A percentile compares a stretch with the other conserved stretches of the same genome.
phyloP scores from a whole-genome alignment of 2,797 vertebrate genomes.

The Geotrypetes seraphini region DNA sequence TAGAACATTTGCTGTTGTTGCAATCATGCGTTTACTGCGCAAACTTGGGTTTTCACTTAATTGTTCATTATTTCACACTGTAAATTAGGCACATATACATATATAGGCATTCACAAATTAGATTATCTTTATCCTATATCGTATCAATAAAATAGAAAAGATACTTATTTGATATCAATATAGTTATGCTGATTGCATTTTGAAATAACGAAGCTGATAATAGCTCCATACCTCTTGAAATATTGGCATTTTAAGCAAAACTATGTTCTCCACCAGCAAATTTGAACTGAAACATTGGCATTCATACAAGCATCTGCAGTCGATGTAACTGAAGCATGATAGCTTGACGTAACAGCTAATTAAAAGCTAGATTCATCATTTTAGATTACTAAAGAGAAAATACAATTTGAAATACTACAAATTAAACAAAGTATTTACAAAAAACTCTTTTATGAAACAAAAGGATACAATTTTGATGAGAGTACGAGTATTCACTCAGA shows the following conservation, averaged over 20 bases:
- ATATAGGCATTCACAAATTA: constrained; percentile 50
- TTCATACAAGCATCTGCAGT: constrained; percentile 46
- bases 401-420: constrained; percentile 49
- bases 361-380: constrained; percentile 49
- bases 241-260: constrained; percentile 44
- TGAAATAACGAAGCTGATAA: constrained; percentile 65
- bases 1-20: too few species aligned
- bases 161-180: constrained; percentile 43
- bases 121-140: constrained; percentile 52
- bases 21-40: constrained; percentile 48
- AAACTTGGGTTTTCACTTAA: constrained; percentile 47
- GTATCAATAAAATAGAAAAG: constrained; percentile 41
- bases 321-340: constrained; percentile 45
- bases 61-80: constrained; percentile 47
- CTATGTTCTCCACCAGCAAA: constrained; percentile 33
- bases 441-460: constrained; percentile 37
- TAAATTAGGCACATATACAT: constrained; percentile 57
- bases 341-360: constrained; percentile 43
- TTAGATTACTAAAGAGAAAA: constrained; percentile 46
- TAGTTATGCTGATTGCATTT: constrained; percentile 43
- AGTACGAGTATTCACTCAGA: constrained; percentile 35
- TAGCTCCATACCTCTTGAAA: constrained; percentile 57
- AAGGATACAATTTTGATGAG: constrained; percentile 30
- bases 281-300: constrained; percentile 41
- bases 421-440: constrained; percentile 51